These are phyloP conservation scores for Mamestra brassicae DNA, from an alignment of 2,888 invertebrate species.

Conservation along the genomic window DNA sequence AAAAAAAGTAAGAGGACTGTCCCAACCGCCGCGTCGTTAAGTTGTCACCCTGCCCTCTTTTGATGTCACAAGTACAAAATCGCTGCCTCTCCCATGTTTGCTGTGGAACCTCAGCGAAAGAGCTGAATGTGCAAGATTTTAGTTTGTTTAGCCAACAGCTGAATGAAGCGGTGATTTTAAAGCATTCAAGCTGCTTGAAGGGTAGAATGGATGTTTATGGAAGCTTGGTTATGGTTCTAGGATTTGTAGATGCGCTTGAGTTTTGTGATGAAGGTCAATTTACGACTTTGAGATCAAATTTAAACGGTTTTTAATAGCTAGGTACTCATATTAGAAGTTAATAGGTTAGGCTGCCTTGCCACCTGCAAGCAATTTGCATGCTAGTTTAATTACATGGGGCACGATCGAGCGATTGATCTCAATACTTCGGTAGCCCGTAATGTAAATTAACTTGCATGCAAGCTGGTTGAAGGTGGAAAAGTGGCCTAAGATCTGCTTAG, in stretches of 20 bases:
- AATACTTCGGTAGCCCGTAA: too few species aligned
- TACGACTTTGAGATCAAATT: too few species aligned
- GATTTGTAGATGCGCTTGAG: neutral
- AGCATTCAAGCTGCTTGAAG: constrained; percentile 32
- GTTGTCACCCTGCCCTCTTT: constrained; percentile 52
- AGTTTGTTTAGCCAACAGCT: constrained; percentile 57
- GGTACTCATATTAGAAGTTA: too few species aligned
- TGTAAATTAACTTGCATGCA: too few species aligned
- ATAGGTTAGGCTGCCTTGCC: too few species aligned
- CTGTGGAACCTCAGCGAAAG: constrained; percentile 37
- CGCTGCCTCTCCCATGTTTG: constrained; percentile 58
- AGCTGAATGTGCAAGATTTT: constrained; percentile 41
- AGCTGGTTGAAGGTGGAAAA: too few species aligned
- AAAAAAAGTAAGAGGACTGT: constrained; percentile 28
- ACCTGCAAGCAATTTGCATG: too few species aligned
- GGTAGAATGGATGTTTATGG: constrained; percentile 21
- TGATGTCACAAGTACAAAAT: constrained; percentile 59
- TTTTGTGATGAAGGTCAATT: neutral
- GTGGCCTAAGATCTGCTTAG: too few species aligned
- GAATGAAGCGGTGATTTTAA: constrained; percentile 59
- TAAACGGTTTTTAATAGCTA: too few species aligned
- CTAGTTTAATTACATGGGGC: too few species aligned
- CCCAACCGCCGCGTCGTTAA: constrained; percentile 10
- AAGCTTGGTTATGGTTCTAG: neutral
- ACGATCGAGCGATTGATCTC: too few species aligned